Percentiles rank a stretch among this genome's conserved stretches.
Conservation (phyloP, 2,888 invertebrate genomes). For the Eupithecia abbreviata region DNA sequence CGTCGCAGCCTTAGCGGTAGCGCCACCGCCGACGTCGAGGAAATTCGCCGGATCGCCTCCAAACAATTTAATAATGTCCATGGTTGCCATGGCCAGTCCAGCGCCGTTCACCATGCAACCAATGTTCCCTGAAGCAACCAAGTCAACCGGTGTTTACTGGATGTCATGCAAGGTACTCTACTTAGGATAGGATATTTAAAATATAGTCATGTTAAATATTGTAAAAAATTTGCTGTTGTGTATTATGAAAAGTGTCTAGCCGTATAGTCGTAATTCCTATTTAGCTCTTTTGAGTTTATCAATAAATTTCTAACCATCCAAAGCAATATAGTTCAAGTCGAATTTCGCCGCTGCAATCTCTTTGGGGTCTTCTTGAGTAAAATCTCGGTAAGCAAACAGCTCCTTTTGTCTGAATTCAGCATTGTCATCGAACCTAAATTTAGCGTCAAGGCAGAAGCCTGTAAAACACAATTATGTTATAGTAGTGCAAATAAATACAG, state of each 20-base stretch:
- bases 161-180: background rate
- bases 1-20: conserved; percentile 94
- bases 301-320: conserved; percentile 86
- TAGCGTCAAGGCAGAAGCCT: conserved; percentile 97
- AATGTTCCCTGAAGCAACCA: conserved; percentile 84
- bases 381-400: conserved; percentile 92
- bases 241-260: background rate
- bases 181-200: background rate
- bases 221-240: background rate
- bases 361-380: conserved; percentile 95
- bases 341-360: conserved; percentile 95
- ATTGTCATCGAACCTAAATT: conserved; percentile 97
- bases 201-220: background rate
- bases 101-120: conserved; percentile 99
- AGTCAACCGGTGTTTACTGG: background rate
- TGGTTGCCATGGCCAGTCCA: conserved; percentile 98
- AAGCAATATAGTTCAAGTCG: conserved; percentile 96
- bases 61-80: conserved; percentile 98
- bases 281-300: background rate
- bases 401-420: conserved; percentile 96
- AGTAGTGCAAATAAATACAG: background rate
- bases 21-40: conserved; percentile 98
- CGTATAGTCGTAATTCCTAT: background rate
- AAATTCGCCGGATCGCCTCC: conserved; percentile 98
- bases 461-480: conserved; percentile 46